These are phyloP conservation scores for Anomalospiza imberbis DNA, from an alignment of 2,797 vertebrate genomes.

Conservation along the genomic window DNA sequence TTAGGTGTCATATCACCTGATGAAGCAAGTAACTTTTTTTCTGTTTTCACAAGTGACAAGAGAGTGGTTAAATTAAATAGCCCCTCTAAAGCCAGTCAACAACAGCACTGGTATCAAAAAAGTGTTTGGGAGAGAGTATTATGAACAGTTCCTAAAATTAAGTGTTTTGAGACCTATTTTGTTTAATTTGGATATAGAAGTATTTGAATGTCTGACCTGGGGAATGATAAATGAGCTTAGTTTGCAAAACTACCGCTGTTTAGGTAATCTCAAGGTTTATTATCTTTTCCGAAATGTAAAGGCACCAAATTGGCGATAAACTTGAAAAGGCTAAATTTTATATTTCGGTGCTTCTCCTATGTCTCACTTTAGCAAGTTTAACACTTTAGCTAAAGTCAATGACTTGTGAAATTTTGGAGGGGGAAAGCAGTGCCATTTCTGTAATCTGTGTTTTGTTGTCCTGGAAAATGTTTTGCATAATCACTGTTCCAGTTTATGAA, in stretches of 20 bases:
- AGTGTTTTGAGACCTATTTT: neutral
- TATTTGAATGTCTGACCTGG: neutral
- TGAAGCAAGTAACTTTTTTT: neutral
- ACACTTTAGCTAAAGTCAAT: neutral
- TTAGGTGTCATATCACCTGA: neutral
- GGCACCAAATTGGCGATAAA: neutral
- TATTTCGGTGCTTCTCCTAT: neutral
- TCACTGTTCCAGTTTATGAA: conserved; percentile 71
- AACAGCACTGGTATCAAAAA: neutral
- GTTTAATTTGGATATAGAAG: neutral
- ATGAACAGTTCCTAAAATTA: neutral
- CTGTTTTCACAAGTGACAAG: neutral
- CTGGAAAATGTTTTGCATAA: conserved; percentile 57
- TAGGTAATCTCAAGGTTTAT: neutral
- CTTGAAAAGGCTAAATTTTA: neutral
- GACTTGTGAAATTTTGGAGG: conserved; percentile 36
- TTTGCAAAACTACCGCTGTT: neutral
- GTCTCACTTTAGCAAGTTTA: neutral
- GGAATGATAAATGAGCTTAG: neutral
- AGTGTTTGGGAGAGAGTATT: neutral
- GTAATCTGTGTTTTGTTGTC: conserved; percentile 55
- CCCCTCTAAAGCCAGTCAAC: neutral
- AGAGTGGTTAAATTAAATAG: neutral
- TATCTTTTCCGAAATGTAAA: neutral
- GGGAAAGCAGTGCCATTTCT: conserved; percentile 24